Conservation (phyloP, 2,113 vertebrate genomes). For the Electrona antarctica region DNA sequence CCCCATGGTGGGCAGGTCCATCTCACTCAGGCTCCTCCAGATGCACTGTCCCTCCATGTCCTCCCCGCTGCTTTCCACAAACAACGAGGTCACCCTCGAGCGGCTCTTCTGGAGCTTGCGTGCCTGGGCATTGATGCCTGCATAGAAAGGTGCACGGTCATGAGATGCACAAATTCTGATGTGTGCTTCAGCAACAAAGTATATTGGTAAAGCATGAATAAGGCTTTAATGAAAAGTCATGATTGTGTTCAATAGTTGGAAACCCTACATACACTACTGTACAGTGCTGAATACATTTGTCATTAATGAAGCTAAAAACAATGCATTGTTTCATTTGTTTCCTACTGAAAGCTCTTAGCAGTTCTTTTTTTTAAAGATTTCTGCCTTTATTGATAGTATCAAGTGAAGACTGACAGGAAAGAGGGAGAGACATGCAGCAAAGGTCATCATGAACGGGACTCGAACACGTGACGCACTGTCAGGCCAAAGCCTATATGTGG, state of each 20-base stretch:
- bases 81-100: slow-evolving; percentile 77
- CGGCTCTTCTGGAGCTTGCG: slow-evolving; percentile 73
- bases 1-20: slow-evolving; percentile 73
- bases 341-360: too few relatives aligned
- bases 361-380: too few relatives aligned
- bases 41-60: slow-evolving; percentile 61
- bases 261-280: too few relatives aligned
- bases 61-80: slow-evolving; percentile 70
- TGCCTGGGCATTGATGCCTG: slow-evolving; percentile 79
- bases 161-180: background rate
- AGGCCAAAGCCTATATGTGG: too few relatives aligned
- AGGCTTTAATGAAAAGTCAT: background rate
- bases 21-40: slow-evolving; percentile 82
- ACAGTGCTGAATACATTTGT: too few relatives aligned
- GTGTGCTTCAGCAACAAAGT: background rate
- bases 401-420: too few relatives aligned
- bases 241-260: background rate
- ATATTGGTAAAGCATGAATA: background rate
- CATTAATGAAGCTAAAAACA: too few relatives aligned
- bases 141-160: background rate
- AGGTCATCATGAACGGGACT: too few relatives aligned
- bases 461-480: too few relatives aligned
- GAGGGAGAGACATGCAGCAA: too few relatives aligned
- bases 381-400: too few relatives aligned
- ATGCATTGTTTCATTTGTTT: too few relatives aligned